Base-by-base conservation (phyloP, 2,113 vertebrate species). In the Sarotherodon lohbergeri region DNA sequence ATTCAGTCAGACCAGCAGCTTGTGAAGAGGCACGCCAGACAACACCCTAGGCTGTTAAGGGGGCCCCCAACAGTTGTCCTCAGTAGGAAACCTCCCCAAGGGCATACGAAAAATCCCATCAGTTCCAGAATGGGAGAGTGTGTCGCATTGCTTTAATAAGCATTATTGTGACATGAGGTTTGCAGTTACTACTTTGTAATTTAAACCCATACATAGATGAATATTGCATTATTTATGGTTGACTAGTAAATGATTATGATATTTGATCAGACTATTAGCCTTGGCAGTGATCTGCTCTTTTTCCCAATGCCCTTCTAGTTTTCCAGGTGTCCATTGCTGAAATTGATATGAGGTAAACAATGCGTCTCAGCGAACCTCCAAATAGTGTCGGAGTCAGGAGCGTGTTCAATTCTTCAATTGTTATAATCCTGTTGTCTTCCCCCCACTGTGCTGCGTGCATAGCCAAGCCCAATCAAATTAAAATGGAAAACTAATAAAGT, bases 401-500 rank as follows among this genome's bases (percentile, higher is more conserved):
- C 10, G 39, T 14, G 71, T 88, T 92, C 80, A 81, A 34, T 90
- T 93, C 90, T 91, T 90, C 87, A 90, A 61, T 79, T 90, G 88
- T 91, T 86, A 85, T 91, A 78, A 86, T 82, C 89, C 59, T 83
- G 57, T 90, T 86, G 71, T 78, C 32, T 81, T 71, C 78, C 39
- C 80, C 3, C 85, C 36, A 9, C 87, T 90, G 82, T 76, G 82
- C 52, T n/a, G 66, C 81, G 83, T 27, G 59, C 10, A 34, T 41
- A 89, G 63, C 83, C 50, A 55, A 90, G 59, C 85, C 82, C 89
- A 80, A 94, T 95, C 89, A 87, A 81, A 86, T 80, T 43, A 56
- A 43, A 89, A 91, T 93, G 84, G 71, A 89, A 94, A 95, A 90
- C 89, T 95, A 94, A 93, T 96, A 94, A 66, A 89, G 80, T 90